Evolutionary conservation across 53 echinoderm and acorn worm species (phyloP), one percentile per base, ranked within the genome.

Genomic region (Holothuria leucospilota): DNA sequence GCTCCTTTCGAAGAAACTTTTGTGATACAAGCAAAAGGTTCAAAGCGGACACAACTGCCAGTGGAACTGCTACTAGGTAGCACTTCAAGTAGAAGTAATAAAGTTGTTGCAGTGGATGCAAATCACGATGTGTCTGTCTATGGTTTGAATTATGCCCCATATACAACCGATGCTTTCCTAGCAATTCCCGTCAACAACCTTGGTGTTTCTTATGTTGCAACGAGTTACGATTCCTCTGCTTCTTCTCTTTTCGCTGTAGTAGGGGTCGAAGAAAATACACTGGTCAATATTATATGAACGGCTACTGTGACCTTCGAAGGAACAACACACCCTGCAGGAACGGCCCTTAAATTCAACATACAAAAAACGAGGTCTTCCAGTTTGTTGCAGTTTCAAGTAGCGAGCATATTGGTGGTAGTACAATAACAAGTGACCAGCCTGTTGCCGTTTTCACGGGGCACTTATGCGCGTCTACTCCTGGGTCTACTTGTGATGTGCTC

Each of bases 111-210:
- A 28, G 41, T 92, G 23, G 14, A 49, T 30, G 92, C 92, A 62
- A 42, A 64, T 39, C 77, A 70, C 39, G 88, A 88, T 12, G 92
- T 92, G 24, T 85, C 92, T 24, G 82, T 75, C 8, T 92, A 92
- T 28, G 92, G 91, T 59, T 77, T 92, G 13, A 89, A 64, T 39
- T 85, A 79, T 42, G 66, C 84, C 39, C 59, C 66, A 51, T 89
- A 34, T 3, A 34, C 34, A 34, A 34, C 34, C 34, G 34, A 34
- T 34, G 34, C 34, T 3, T 34, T 34, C 51, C 86, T 92, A 29
- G 89, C 89, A 24, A 89, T 92, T 53, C 89, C 92, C 3, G 78
- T 78, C 30, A 81, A 71, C 29, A 59, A 86, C 65, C 85, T 92
- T 12, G 92, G 92, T 12, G 62, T 82, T 59, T 79, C 85, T 28